Conservation (phyloP, 2,113 vertebrate genomes). For the Columba janthina region DNA sequence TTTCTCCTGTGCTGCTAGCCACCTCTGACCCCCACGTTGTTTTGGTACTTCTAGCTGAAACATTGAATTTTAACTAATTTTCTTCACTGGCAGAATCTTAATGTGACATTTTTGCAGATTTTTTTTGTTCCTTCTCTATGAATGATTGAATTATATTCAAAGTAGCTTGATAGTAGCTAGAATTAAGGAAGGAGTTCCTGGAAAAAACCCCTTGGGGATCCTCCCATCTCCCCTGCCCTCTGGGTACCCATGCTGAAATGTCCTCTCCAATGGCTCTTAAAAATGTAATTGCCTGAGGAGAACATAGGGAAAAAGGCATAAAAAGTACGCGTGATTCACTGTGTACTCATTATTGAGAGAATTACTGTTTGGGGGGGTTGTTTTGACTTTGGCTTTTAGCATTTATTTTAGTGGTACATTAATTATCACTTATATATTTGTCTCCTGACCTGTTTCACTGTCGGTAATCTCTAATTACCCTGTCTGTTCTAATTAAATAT, state of each 20-base stretch:
- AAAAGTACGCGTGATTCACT: neutral
- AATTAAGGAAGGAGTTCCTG: neutral
- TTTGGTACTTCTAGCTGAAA: neutral
- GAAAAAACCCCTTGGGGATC: neutral
- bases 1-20: neutral
- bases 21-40: fast-evolving
- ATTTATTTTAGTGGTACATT: neutral
- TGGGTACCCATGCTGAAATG: neutral
- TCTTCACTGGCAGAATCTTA: neutral
- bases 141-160: neutral
- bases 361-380: neutral
- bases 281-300: neutral
- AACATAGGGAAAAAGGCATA: neutral
- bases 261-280: neutral
- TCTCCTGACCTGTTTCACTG: neutral
- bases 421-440: neutral
- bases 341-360: neutral
- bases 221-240: neutral
- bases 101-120: neutral
- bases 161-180: neutral
- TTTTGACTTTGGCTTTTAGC: neutral
- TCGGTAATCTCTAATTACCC: neutral
- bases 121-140: neutral
- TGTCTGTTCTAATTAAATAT: neutral
- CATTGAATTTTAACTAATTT: neutral